Base-by-base conservation (phyloP, 2,797 vertebrate species). In the Anableps anableps region DNA sequence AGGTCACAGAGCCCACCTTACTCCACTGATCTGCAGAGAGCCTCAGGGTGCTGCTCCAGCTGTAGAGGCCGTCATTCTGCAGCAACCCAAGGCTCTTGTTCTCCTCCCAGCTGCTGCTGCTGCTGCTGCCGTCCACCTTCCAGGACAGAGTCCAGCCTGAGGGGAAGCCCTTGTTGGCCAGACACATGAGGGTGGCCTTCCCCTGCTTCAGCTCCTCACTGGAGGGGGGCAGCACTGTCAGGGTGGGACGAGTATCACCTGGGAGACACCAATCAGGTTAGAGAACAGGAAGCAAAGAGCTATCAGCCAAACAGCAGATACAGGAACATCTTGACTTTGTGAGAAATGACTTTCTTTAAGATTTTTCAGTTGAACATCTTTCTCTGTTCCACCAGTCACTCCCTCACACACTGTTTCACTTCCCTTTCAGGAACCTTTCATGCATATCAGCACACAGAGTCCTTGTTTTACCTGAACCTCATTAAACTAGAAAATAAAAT, bases 341-440 rank as follows among this genome's bases (percentile, higher is more conserved):
- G n/a, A n/a, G n/a, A n/a, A n/a, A n/a, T n/a, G n/a, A n/a, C n/a
- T n/a, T n/a, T n/a, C n/a, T n/a, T n/a, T n/a, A n/a, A n/a, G n/a
- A n/a, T n/a, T n/a, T n/a, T n/a, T n/a, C n/a, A n/a, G n/a, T n/a
- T n/a, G n/a, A n/a, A 78, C 47, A 41, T 79, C 19, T 72, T 26
- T 17, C 7, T 86, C 76, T 77, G 85, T 77, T 84, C 78, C 81
- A 86, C 2, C 79, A 81, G 76, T 83, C 76, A 47, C 72, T 75
- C 41, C 73, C n/a, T n/a, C 71, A 1, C 53, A 10, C 53, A 10
- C 21, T 74, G 78, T 85, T 85, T 88, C 86, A 87, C 86, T 87
- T 87, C 53, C 77, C 73, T 66, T 60, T 38, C 45, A 70, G 64
- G 68, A 78, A 19, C 66, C n/a, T n/a, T n/a, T 82, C 53, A 76